Conservation (phyloP, 2,113 vertebrate species). For the Holacanthus passer region DNA sequence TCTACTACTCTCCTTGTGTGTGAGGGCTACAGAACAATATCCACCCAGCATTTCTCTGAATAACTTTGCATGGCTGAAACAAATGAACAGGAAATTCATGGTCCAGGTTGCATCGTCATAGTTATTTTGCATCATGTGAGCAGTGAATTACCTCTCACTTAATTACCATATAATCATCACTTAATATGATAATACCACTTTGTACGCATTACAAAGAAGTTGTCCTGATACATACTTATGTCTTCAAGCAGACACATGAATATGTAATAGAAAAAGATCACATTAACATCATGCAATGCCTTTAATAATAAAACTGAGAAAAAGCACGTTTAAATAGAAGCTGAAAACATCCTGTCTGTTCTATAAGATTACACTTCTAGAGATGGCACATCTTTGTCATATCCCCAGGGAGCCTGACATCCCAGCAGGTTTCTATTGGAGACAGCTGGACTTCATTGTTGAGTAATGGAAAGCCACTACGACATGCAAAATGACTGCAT, state of each 20-base stretch:
- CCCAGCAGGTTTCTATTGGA: slow-evolving; percentile 9
- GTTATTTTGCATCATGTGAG: slow-evolving; percentile 33
- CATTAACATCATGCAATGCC: not conserved
- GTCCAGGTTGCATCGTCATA: slow-evolving; percentile 42
- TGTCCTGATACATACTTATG: slow-evolving; percentile 5
- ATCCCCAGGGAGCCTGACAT: slow-evolving; percentile 8
- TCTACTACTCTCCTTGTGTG: not conserved
- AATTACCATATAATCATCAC: not conserved
- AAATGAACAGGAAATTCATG: slow-evolving; percentile 23
- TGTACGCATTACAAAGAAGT: not conserved
- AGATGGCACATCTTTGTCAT: slow-evolving; percentile 3
- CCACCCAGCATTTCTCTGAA: slow-evolving; percentile 4
- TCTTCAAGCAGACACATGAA: not conserved
- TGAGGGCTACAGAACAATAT: slow-evolving; percentile 27
- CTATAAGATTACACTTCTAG: slow-evolving; percentile 1
- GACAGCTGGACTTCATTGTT: slow-evolving; percentile 28
- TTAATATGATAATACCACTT: not conserved
- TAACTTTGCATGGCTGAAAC: slow-evolving; percentile 30
- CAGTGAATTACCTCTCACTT: slow-evolving; percentile 13
- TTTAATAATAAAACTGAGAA: slow-evolving; percentile 20
- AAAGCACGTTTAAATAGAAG: slow-evolving; percentile 8
- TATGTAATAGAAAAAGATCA: not conserved
- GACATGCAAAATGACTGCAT: slow-evolving; percentile 29
- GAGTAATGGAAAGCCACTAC: slow-evolving; percentile 12
- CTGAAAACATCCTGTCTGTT: slow-evolving; percentile 25